Evolutionary conservation across 2,113 vertebrate species (phyloP).

Genomic region (Sorex fumeus): DNA sequence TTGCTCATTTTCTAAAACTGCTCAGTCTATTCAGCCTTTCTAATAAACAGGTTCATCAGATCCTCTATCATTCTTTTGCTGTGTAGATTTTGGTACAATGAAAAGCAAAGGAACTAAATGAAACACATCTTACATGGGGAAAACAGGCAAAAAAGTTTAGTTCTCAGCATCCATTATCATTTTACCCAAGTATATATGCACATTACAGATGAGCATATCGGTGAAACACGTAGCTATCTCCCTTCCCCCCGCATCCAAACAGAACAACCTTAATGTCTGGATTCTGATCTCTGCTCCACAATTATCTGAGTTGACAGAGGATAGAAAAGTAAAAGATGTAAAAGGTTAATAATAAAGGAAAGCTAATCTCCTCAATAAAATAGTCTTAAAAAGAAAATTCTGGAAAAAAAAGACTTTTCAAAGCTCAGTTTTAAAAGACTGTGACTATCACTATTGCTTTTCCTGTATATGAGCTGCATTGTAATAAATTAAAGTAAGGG

Average conservation of each 20-base stretch:
- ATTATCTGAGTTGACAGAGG: constrained; percentile 65
- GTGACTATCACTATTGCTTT: constrained; percentile 32
- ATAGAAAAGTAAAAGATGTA: constrained; percentile 62
- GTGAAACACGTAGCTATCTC: neutral
- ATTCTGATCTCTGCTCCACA: constrained; percentile 65
- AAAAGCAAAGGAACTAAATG: constrained; percentile 72
- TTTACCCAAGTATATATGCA: constrained; percentile 68
- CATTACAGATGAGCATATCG: constrained; percentile 77
- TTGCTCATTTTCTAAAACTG: constrained; percentile 28
- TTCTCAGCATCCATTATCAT: constrained; percentile 76
- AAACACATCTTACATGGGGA: constrained; percentile 56
- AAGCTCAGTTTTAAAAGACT: constrained; percentile 62
- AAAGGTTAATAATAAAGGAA: constrained; percentile 75
- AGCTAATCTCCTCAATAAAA: constrained; percentile 46
- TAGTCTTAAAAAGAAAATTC: constrained; percentile 59
- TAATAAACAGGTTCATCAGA: constrained; percentile 1
- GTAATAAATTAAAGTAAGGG: constrained; percentile 25
- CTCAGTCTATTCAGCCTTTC: constrained; percentile 12
- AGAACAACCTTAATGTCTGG: constrained; percentile 61
- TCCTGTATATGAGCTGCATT: neutral
- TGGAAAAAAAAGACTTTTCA: constrained; percentile 60
- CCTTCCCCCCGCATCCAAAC: constrained; percentile 30
- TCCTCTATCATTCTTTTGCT: constrained; percentile 28
- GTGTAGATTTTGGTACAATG: constrained; percentile 64
- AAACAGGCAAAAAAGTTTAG: constrained; percentile 27